Base-by-base conservation (phyloP, 2,888 invertebrate species). In the Cremastobaeus sp. region DNA sequence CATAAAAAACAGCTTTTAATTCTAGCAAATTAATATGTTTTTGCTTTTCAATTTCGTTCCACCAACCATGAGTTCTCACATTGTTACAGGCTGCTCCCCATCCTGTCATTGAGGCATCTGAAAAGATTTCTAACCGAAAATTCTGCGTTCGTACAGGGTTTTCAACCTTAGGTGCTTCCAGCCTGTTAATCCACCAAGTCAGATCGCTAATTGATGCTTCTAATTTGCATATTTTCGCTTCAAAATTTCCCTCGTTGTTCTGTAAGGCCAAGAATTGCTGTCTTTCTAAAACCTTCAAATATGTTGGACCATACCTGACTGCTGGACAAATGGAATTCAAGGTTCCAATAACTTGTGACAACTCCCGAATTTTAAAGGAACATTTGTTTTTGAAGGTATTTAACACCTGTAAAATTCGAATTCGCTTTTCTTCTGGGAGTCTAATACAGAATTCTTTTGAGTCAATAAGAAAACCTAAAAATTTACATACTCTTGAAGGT, bases 1-100 rank as follows among this genome's bases (percentile, higher is more conserved):
- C 47, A 14, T 39, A 47, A 14, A 47, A 45, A 1, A 54, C 65
- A 6, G 76, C 76, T 25, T 48, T 55, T 18, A 77, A 54, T 14
- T 78, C 76, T 0, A 77, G 62, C 8, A 64, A 75, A 54, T 77
- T 74, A 2, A 77, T 77, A 20, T 76, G 74, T 20, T 54, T 39
- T 8, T 35, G 17, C 43, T 37, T 65, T 43, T 76, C 71, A 1
- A 20, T 43, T 3, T 57, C 30, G 17, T 14, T 35, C 54, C 64
- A 54, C 43, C 43, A 64, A 3, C 64, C 64, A 12, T 34, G 52
- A 0, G 52, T 5, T 28, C 17, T 25, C 6, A 25, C 3, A 3
- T 12, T 17, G 6, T 32, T 6, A 12, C 18, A 52, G 3, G 12
- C 34, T 0, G 35, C 54, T 0, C 45, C 64, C 64, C 45, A 64